These are phyloP conservation scores for Gobiocypris rarus DNA, from an alignment of 2,113 vertebrate genomes.

Conservation along the genomic window DNA sequence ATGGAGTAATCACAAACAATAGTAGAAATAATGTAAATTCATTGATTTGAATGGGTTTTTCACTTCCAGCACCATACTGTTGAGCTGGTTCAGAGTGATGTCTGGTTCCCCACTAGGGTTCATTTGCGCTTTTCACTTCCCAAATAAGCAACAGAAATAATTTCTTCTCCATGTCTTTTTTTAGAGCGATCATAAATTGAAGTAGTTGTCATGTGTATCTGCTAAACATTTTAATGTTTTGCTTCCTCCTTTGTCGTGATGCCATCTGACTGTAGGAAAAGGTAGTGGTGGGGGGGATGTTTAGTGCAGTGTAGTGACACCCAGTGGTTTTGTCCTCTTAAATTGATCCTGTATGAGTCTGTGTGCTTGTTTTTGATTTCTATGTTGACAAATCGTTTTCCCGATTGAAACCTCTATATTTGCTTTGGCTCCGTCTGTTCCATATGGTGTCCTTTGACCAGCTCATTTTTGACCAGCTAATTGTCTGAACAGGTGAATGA, in stretches of 20 bases:
- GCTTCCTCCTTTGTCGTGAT: slow-evolving; percentile 26
- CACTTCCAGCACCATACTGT: no score
- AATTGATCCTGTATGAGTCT: slow-evolving; percentile 39
- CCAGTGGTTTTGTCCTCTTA: slow-evolving; percentile 21
- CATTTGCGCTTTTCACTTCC: not conserved
- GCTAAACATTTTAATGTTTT: slow-evolving; percentile 24
- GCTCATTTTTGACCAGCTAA: not conserved
- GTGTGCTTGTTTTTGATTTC: slow-evolving; percentile 26
- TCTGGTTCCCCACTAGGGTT: not conserved
- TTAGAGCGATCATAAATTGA: not conserved
- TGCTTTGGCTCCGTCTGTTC: not conserved
- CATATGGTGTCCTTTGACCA: not conserved
- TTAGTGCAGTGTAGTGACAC: slow-evolving; percentile 32
- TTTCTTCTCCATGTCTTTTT: not conserved
- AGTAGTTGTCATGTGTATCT: not conserved
- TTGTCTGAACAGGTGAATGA: slow-evolving; percentile 45
- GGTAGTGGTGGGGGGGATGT: slow-evolving; percentile 29
- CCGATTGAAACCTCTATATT: not conserved
- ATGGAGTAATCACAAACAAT: no score
- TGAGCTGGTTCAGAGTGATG: no score
- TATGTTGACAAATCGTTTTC: slow-evolving; percentile 17
- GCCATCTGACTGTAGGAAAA: slow-evolving; percentile 54
- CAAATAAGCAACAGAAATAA: not conserved
- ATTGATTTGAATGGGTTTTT: no score
- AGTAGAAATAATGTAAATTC: no score